Evolutionary conservation across 2,888 invertebrate genomes (phyloP).

Genomic region (Drosophila aldrichi): DNA sequence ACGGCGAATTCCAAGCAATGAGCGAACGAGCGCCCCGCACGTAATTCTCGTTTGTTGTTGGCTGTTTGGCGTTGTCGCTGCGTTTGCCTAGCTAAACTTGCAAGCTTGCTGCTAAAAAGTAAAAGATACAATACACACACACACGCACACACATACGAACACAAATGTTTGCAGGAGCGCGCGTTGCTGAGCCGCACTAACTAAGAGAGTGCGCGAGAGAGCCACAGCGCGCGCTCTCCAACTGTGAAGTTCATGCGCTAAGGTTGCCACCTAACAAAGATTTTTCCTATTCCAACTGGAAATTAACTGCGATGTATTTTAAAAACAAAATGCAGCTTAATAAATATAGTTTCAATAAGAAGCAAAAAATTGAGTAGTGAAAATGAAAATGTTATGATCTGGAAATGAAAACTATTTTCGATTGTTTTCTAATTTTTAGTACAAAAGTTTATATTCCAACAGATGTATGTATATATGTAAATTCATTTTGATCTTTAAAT

Average conservation of each 20-base stretch:
- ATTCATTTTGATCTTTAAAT: slow-evolving; percentile 2
- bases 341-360: neutral
- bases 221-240: slow-evolving; percentile 35
- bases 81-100: slow-evolving; percentile 63
- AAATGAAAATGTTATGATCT: neutral
- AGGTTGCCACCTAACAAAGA: slow-evolving; percentile 48
- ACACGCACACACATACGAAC: slow-evolving; percentile 13
- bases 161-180: slow-evolving; percentile 72
- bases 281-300: neutral
- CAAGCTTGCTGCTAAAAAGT: slow-evolving; percentile 74
- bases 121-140: slow-evolving; percentile 72
- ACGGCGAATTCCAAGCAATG: slow-evolving; percentile 37
- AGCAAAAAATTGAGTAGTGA: neutral
- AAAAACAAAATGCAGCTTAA: neutral
- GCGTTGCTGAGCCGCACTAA: slow-evolving; percentile 29
- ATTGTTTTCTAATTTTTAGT: neutral
- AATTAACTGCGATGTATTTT: slow-evolving; percentile 15
- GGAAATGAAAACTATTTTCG: neutral
- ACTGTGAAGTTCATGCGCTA: slow-evolving; percentile 45
- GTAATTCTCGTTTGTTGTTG: slow-evolving; percentile 65
- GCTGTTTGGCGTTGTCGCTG: slow-evolving; percentile 68
- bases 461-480: no score
- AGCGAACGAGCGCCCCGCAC: slow-evolving; percentile 60
- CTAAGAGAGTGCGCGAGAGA: slow-evolving; percentile 23
- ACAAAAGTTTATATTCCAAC: neutral